Evolutionary conservation across 2,888 invertebrate genomes (phyloP).

Genomic region (Conistra vaccinii): DNA sequence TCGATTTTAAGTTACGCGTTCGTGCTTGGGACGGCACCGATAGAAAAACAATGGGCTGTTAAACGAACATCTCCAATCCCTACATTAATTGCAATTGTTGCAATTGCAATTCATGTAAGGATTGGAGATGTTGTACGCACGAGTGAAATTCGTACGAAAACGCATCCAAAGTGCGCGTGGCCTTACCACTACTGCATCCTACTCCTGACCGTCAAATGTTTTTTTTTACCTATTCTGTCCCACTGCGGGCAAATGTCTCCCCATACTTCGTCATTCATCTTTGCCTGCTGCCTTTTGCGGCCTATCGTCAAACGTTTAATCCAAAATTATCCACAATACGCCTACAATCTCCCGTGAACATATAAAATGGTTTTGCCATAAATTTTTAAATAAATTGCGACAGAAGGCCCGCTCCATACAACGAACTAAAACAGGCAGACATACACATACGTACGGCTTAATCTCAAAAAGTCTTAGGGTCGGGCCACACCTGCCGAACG

Average conservation of each 20-base stretch:
- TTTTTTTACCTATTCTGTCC: no score
- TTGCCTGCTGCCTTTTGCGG: no score
- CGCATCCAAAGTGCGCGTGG: no score
- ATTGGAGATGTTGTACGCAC: no score
- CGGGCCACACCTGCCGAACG: no score
- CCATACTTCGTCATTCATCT: no score
- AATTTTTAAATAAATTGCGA: conserved; percentile 32
- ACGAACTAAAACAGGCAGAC: not conserved
- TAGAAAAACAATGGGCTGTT: not conserved
- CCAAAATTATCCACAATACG: conserved; percentile 49
- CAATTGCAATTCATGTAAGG: no score
- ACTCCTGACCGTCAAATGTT: not conserved
- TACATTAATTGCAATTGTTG: conserved; percentile 23
- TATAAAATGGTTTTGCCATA: conserved; percentile 56
- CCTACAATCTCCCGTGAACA: conserved; percentile 41
- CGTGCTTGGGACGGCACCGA: not conserved
- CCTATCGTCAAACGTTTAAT: conserved; percentile 39
- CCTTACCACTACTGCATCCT: not conserved
- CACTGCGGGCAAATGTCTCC: no score
- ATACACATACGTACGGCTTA: no score
- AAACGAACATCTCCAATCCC: not conserved
- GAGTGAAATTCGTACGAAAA: no score
- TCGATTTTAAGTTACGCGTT: not conserved
- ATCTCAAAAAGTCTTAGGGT: not conserved
- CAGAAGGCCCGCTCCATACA: not conserved